A percentile compares a stretch with the other conserved stretches of the same genome.
phyloP scores from a whole-genome alignment of 1,140 invertebrate species.

The Panagrolaimus sp. region DNA sequence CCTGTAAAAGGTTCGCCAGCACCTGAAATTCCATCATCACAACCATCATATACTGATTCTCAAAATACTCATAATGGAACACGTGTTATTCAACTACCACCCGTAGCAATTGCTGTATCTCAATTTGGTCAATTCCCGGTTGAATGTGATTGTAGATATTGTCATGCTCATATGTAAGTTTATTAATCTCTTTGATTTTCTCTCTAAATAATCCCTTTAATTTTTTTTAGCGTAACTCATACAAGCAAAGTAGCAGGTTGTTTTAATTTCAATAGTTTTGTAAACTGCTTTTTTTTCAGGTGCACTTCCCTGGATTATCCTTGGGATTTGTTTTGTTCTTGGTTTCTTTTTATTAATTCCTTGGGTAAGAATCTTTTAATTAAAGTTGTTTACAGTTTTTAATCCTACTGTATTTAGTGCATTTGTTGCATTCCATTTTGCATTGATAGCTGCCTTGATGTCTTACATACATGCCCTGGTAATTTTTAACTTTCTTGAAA shows the following conservation, averaged over 20 bases:
- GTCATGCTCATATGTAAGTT: conserved; percentile 18
- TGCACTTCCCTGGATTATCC: conserved; percentile 5
- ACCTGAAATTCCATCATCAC: no score
- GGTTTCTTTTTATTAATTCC: conserved; percentile 19
- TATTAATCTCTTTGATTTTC: no score
- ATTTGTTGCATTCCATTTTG: conserved; percentile 14
- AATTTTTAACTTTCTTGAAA: no score
- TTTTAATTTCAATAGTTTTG: no score
- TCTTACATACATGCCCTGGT: conserved; percentile 1
- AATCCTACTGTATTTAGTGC: not conserved
- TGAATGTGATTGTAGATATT: conserved; percentile 16
- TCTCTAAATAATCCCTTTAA: no score
- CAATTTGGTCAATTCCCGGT: conserved; percentile 12
- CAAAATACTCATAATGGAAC: not conserved
- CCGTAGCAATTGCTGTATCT: not conserved
- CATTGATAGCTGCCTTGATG: conserved; percentile 13
- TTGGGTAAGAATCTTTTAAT: not conserved
- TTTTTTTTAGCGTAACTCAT: conserved; percentile 9
- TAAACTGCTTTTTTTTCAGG: no score
- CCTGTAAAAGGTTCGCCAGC: no score
- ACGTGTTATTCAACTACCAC: not conserved
- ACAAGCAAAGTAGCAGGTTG: not conserved
- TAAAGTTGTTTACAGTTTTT: no score
- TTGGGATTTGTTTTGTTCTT: conserved; percentile 16
- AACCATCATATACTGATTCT: no score